Evolutionary conservation across 23 tunicate species (phyloP), one percentile per base, ranked within the genome.

Genomic region (Clavelina lepadiformis): DNA sequence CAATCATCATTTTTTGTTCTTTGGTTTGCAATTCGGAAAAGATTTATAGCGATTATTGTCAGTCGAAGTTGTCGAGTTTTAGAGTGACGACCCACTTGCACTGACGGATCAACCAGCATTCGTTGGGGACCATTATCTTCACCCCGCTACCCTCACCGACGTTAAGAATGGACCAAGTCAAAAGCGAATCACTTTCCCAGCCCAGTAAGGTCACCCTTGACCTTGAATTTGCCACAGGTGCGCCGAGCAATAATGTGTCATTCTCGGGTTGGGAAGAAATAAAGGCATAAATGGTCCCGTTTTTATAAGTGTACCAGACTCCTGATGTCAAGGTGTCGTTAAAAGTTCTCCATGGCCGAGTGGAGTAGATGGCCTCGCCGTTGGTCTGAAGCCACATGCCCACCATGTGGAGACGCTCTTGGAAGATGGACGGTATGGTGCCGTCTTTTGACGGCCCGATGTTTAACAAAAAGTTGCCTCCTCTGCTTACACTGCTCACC

Each of bases 361-460:
- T 51, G 21, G 38, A 21, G 57, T 69, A 69, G 20, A 69, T 69
- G 18, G 75, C 75, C 32, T 69, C 75, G n/a, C 75, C 75, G 28
- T 29, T 38, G 36, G 57, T 41, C 13, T 28, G 38, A 22, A 69
- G 75, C 75, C 75, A 69, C 35, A n/a, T 18, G 0, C 75, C 75
- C 35, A 69, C 57, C 24, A 57, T 69, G 19, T 27, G 69, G n/a
- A 69, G 75, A 8, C 68, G 28, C 30, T 69, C 49, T 41, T 69
- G 70, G 37, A 29, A 69, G 19, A 69, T 69, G n/a, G 68, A 8
- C 7, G 75, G n/a, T 7, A 69, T 69, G 21, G 33, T 69, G 19
- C 75, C 75, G 57, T 69, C 75, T 31, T 69, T 69, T 25, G 75
- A 57, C 21, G 75, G 75, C 5, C 75, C 75, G 35, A 69, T 35